phyloP scores from a whole-genome alignment of 2,113 vertebrate species.

The Alethe castanea region DNA sequence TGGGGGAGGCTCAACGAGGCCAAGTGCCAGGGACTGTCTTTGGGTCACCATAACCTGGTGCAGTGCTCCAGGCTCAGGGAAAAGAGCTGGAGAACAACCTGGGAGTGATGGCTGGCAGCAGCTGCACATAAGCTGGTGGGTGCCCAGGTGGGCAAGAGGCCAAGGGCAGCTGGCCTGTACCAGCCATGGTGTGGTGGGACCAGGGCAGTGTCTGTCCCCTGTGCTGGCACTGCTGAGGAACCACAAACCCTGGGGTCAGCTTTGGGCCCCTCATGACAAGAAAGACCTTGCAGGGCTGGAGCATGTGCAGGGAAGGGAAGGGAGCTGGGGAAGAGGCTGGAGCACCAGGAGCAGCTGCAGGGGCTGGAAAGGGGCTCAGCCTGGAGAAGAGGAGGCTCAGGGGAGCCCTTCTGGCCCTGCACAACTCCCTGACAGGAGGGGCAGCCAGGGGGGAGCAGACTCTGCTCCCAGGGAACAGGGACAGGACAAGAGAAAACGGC shows the following conservation, averaged over 20 bases:
- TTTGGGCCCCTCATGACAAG: neutral
- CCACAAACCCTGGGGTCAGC: neutral
- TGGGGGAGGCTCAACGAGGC: neutral
- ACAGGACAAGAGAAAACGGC: neutral
- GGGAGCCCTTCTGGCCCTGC: fast-evolving
- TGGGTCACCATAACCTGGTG: neutral
- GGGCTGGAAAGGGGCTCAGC: neutral
- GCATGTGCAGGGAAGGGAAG: neutral
- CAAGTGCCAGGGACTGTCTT: neutral
- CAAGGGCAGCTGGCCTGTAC: no score
- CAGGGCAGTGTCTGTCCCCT: neutral
- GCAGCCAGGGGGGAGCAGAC: neutral
- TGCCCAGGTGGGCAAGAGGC: neutral
- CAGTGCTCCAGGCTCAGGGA: neutral
- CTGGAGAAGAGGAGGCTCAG: neutral
- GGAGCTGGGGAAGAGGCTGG: neutral
- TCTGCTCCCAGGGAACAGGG: neutral
- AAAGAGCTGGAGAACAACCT: neutral
- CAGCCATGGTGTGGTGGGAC: neutral
- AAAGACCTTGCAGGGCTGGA: neutral
- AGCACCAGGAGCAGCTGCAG: neutral
- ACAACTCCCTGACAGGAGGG: neutral
- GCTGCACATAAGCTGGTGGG: neutral
- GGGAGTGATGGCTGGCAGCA: neutral
- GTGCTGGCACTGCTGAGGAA: neutral